Conservation (phyloP, 2,888 invertebrate species). For the Diachrysia chrysitis region DNA sequence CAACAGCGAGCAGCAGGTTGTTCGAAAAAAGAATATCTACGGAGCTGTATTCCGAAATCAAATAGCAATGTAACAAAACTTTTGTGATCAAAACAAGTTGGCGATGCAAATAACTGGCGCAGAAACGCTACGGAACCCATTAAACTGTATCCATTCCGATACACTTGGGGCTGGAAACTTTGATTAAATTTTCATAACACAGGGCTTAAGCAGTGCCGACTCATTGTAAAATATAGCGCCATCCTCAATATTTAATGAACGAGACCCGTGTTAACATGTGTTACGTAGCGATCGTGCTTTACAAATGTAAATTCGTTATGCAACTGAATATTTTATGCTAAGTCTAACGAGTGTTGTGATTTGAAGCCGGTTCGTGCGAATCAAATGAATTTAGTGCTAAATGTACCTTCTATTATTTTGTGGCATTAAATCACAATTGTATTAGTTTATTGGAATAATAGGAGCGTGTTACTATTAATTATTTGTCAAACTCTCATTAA, state of each 20-base stretch:
- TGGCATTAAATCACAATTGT: neutral
- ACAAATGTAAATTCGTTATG: conserved; percentile 56
- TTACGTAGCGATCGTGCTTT: conserved; percentile 54
- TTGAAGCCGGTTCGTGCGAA: conserved; percentile 35
- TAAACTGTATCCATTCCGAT: conserved; percentile 74
- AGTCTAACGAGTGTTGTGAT: conserved; percentile 56
- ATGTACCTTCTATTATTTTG: conserved; percentile 9
- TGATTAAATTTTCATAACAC: conserved; percentile 87
- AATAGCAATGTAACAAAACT: conserved; percentile 62
- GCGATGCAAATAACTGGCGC: conserved; percentile 69
- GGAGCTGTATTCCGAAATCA: conserved; percentile 55
- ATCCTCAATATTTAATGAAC: conserved; percentile 81
- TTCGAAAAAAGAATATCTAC: conserved; percentile 34
- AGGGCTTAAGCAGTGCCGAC: conserved; percentile 75
- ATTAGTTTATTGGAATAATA: neutral
- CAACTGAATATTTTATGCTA: conserved; percentile 56
- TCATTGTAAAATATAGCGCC: conserved; percentile 80
- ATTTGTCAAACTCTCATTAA: neutral
- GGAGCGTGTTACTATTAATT: neutral
- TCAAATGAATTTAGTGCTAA: conserved; percentile 20
- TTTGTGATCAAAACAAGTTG: conserved; percentile 70
- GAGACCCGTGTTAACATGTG: conserved; percentile 73
- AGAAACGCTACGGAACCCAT: conserved; percentile 73
- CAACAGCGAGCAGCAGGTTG: conserved; percentile 18
- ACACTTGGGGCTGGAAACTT: conserved; percentile 81